Evolutionary conservation across 2,113 vertebrate species (phyloP).

Genomic region (Crotalus viridis): DNA sequence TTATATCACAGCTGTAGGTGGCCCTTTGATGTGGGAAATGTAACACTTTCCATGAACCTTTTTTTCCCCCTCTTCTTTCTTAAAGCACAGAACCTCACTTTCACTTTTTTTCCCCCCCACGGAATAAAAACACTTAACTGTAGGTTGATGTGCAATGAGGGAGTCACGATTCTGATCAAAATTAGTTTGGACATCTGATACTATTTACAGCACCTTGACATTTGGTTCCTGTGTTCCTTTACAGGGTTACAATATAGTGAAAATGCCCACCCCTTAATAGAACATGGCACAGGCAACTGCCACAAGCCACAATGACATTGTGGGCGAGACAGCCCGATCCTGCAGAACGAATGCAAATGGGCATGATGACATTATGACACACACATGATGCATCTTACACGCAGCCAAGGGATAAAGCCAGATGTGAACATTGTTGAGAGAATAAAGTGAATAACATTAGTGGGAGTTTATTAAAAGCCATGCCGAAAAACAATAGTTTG

Average conservation of each 20-base stretch:
- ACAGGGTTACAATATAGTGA: background rate
- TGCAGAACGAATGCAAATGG: background rate
- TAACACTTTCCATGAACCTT: too few species aligned
- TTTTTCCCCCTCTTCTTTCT: too few species aligned
- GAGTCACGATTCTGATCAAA: background rate
- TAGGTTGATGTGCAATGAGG: background rate
- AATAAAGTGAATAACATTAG: background rate
- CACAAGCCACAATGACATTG: background rate
- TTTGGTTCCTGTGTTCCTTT: background rate
- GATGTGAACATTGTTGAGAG: background rate
- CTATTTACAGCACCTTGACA: rapidly evolving
- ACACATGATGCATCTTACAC: background rate
- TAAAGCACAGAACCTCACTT: too few species aligned
- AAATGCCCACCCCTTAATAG: background rate
- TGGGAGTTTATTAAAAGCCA: background rate
- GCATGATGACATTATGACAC: background rate
- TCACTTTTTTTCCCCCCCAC: background rate
- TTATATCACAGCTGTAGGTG: background rate
- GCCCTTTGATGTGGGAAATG: background rate
- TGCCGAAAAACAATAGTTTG: background rate
- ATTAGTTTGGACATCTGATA: background rate
- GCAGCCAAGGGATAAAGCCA: background rate
- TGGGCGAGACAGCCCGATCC: background rate
- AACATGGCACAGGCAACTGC: background rate
- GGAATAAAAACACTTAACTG: background rate